Base-by-base conservation (phyloP, 2,113 vertebrate species). In the Hippopotamus amphibius region DNA sequence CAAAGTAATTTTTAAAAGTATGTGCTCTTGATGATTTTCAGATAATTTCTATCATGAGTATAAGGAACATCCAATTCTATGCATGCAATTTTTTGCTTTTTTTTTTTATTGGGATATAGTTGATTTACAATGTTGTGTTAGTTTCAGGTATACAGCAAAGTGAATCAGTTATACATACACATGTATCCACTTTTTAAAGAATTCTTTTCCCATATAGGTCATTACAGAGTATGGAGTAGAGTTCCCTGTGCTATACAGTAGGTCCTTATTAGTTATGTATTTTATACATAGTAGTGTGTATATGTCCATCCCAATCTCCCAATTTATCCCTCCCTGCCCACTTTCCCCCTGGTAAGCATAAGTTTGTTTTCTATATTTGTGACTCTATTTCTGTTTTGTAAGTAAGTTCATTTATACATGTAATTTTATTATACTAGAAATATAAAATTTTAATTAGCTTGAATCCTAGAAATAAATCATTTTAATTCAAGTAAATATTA, bases 401-500 rank as follows among this genome's bases (percentile, higher is more conserved):
- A 74, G 48, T 74, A 74, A 30, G 71, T 48, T 48, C 72, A 74
- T 8, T 74, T 74, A 74, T 71, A 22, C 14, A n/a, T 87, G 22
- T 11, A 90, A 48, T 68, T 93, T 90, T 76, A 46, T 59, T 93
- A 87, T 8, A 37, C 16, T 92, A 92, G 59, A 88, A 61, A 83
- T 83, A 55, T 33, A 37, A 96, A 37, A 19, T 3, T 33, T 87
- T 33, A 90, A 50, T 84, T 90, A 65, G 22, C 33, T 17, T 68
- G 28, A 90, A 57, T 82, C 16, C 7, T 87, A 9, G 12, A 82
- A 81, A 82, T 76, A 74, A 81, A 55, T 59, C 2, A 79, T 89
- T 92, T 95, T 71, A 84, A 77, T 68, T 11, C 15, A 63, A 92
- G 28, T 84, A 88, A 89, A 77, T 79, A 63, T 17, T 96, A 82